Evolutionary conservation across 2,888 invertebrate species (phyloP), one percentile per base, ranked within the genome.

Genomic region (Apodemia mormo): DNA sequence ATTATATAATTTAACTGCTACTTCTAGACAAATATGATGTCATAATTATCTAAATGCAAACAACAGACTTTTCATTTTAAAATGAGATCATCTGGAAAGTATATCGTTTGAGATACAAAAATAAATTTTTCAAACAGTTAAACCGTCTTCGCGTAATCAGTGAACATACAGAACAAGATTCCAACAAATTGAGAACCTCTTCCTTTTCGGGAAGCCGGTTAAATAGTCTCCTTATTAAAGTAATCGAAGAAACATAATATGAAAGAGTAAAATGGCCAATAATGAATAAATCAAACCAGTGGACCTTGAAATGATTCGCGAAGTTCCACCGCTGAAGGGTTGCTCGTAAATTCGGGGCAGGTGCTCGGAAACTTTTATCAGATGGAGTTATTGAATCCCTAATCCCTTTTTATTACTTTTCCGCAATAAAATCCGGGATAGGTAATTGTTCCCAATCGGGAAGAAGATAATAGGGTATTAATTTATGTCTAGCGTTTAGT

Each of bases 371-470:
- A 84, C 79, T 85, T 83, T 82, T 85, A 84, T 85, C 86, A 80
- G 86, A 81, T 84, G 82, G 80, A 83, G 82, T 85, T 88, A 87
- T 88, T 85, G 87, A 86, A 88, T 84, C 84, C 82, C 77, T 87
- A 87, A 88, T 84, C 83, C 86, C 78, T 80, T 82, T 87, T 88
- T 88, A 88, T 88, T 87, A 84, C 84, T 84, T 83, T 80, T 80
- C 76, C 80, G 80, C 78, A 79, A 81, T 80, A 81, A 83, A 83
- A 80, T 76, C 81, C 76, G 79, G 78, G 78, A 78, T 77, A 81
- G 83, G 81, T 81, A 82, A 84, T 83, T 82, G 80, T 81, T 79
- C 79, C 74, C 78, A 79, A 78, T 79, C 74, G 77, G 73, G 73
- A 76, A 73, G 76, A 77, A 76, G 75, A 76, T 77, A 78, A 77